Conservation (phyloP, 1,140 invertebrate species). For the Nymphalis io region DNA sequence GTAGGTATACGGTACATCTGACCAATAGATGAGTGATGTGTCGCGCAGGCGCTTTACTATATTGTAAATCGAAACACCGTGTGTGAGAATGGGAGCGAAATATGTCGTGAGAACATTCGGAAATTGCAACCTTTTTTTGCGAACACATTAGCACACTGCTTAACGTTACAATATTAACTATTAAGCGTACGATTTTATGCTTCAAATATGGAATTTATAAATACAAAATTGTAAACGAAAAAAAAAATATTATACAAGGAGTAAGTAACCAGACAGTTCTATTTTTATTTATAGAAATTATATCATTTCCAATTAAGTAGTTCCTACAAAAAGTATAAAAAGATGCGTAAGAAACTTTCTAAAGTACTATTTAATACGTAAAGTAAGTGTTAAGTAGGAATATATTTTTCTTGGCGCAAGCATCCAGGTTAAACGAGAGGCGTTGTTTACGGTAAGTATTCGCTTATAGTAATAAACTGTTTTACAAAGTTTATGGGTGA, state of each 20-base stretch:
- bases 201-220: too few relatives aligned
- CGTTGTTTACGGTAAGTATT: constrained; percentile 24
- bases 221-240: too few relatives aligned
- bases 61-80: constrained; percentile 53
- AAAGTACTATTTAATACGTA: background rate
- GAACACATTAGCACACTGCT: constrained; percentile 32
- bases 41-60: constrained; percentile 59
- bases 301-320: too few relatives aligned
- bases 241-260: too few relatives aligned
- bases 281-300: too few relatives aligned
- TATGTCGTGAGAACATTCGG: constrained; percentile 45
- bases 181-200: too few relatives aligned
- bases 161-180: background rate
- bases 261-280: too few relatives aligned
- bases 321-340: background rate
- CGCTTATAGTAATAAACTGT: constrained; percentile 15
- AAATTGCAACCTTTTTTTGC: constrained; percentile 59
- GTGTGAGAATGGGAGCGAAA: constrained; percentile 65
- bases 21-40: constrained; percentile 44
- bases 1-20: background rate
- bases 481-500: constrained; percentile 22
- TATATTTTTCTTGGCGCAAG: constrained; percentile 2
- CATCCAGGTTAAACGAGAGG: constrained; percentile 19
- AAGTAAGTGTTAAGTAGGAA: constrained; percentile 1
- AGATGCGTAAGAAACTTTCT: background rate